These are phyloP conservation scores for Kryptolebias ocellatus DNA, from an alignment of 2,797 vertebrate species.

Conservation along the genomic window DNA sequence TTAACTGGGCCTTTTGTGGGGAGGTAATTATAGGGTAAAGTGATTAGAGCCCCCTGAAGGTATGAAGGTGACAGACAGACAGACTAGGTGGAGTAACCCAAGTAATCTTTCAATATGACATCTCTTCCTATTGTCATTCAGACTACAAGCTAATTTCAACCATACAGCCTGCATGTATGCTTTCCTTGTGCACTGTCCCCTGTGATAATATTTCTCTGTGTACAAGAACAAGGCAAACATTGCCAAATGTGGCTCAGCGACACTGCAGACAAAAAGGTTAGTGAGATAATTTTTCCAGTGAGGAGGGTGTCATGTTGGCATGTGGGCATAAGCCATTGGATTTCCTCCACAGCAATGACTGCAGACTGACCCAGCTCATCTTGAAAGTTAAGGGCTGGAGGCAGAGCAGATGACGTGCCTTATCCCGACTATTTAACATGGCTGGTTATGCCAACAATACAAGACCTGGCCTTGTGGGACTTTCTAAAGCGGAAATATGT, in stretches of 20 bases:
- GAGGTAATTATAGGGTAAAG: constrained; percentile 86
- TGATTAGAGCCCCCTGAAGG: constrained; percentile 85
- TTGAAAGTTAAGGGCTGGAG: constrained; percentile 70
- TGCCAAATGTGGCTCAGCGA: constrained; percentile 70
- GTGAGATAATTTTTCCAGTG: constrained; percentile 66
- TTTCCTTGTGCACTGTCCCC: constrained; percentile 33
- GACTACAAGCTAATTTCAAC: constrained; percentile 77
- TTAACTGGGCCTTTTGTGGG: constrained; percentile 84
- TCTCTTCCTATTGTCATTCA: constrained; percentile 81
- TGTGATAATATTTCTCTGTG: constrained; percentile 39
- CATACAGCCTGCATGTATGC: constrained; percentile 59
- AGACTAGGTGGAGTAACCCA: constrained; percentile 84
- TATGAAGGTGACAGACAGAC: constrained; percentile 87
- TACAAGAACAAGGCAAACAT: constrained; percentile 72
- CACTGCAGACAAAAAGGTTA: constrained; percentile 79
- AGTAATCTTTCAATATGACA: constrained; percentile 87
- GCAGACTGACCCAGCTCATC: constrained; percentile 83
- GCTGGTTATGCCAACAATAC: constrained; percentile 74
- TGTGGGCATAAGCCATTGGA: constrained; percentile 65
- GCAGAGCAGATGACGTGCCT: constrained; percentile 84
- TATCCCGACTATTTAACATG: constrained; percentile 85
- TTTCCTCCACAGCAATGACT: constrained; percentile 72
- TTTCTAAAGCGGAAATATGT: constrained; percentile 87
- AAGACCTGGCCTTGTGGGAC: constrained; percentile 82
- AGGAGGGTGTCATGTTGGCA: constrained; percentile 69